Conservation (phyloP, 2,888 invertebrate species). For the Chesias legatella region DNA sequence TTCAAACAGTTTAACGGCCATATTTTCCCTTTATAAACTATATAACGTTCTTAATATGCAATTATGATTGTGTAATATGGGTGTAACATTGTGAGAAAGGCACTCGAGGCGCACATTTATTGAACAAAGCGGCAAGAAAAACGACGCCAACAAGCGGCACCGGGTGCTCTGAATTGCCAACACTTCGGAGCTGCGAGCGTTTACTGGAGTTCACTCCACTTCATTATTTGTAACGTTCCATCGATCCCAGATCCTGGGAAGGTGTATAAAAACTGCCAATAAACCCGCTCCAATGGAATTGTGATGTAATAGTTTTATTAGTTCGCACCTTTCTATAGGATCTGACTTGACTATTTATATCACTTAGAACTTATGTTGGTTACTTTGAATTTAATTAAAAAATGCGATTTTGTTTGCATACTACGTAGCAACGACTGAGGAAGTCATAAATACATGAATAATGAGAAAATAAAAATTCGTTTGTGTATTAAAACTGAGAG, state of each 20-base stretch:
- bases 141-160: conserved; percentile 64
- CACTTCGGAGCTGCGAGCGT: conserved; percentile 60
- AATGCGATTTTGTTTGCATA: no score
- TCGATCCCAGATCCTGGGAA: conserved; percentile 48
- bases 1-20: conserved; percentile 12
- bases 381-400: no score
- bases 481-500: conserved; percentile 44
- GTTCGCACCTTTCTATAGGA: conserved; percentile 7
- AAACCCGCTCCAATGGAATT: conserved; percentile 25
- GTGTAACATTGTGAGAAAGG: conserved; percentile 55
- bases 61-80: conserved; percentile 53
- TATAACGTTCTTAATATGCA: conserved; percentile 33
- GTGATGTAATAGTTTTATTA: conserved; percentile 27
- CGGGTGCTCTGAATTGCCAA: conserved; percentile 71
- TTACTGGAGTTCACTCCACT: conserved; percentile 59
- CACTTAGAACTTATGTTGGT: no score
- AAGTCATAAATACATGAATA: conserved; percentile 2
- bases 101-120: conserved; percentile 62
- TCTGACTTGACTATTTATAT: conserved; percentile 1
- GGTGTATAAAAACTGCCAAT: conserved; percentile 32
- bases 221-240: conserved; percentile 68
- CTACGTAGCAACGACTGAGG: not conserved
- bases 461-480: conserved; percentile 33
- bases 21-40: conserved; percentile 22
- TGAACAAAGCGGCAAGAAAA: conserved; percentile 68